Percentiles rank a stretch among this genome's conserved stretches.
phyloP scores from a whole-genome alignment of 2,797 vertebrate genomes.

The Etheostoma nigrum region DNA sequence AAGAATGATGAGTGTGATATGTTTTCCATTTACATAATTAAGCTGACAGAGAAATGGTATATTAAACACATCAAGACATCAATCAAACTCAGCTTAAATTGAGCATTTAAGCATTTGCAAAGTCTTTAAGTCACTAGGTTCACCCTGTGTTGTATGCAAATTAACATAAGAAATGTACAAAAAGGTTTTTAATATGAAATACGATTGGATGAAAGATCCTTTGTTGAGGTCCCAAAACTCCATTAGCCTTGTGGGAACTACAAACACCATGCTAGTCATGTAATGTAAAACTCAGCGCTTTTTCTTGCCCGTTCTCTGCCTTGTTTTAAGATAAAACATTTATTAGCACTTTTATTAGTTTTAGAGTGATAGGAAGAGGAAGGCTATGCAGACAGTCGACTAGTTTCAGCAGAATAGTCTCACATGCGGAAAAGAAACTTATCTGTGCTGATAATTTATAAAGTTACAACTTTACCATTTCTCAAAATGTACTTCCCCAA shows the following conservation, averaged over 20 bases:
- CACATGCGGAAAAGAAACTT: not conserved
- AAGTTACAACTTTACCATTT: not conserved
- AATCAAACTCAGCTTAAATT: constrained; percentile 20
- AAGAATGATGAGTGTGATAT: constrained; percentile 29
- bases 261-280: constrained; percentile 36
- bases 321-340: constrained; percentile 52
- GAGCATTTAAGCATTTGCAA: constrained; percentile 5
- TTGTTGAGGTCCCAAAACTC: constrained; percentile 61
- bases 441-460: constrained; percentile 32
- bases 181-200: constrained; percentile 43
- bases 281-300: constrained; percentile 36
- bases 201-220: constrained; percentile 49
- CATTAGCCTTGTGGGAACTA: constrained; percentile 65
- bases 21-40: constrained; percentile 27
- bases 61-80: constrained; percentile 36
- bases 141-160: constrained; percentile 47
- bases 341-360: constrained; percentile 35
- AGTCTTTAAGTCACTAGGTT: not conserved
- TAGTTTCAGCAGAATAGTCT: constrained; percentile 16
- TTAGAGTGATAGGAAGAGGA: constrained; percentile 21
- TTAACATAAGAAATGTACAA: constrained; percentile 28
- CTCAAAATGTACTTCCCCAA: not conserved
- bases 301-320: constrained; percentile 8
- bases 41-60: constrained; percentile 1
- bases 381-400: not conserved